These are phyloP conservation scores for Mayetiola destructor DNA, from an alignment of 2,888 invertebrate species.

Conservation along the genomic window DNA sequence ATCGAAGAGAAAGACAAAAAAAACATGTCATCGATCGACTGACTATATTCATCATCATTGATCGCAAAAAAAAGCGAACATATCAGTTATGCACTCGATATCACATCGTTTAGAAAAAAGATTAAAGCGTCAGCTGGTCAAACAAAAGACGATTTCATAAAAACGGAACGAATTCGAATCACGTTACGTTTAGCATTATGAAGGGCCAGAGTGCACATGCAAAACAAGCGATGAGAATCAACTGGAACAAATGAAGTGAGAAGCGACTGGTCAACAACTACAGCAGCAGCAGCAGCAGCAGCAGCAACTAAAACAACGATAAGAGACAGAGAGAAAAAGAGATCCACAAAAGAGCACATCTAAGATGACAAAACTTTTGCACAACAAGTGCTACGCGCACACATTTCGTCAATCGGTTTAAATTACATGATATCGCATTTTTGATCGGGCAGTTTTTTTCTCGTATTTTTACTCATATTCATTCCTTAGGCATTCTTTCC, in stretches of 20 bases:
- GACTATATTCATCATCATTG: neutral
- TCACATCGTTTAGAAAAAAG: constrained; percentile 9
- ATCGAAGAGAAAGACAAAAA: neutral
- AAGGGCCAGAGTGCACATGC: too few relatives aligned
- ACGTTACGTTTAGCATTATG: too few relatives aligned
- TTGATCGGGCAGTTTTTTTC: neutral
- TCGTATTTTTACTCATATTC: neutral
- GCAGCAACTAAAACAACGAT: neutral
- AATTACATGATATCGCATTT: constrained; percentile 2
- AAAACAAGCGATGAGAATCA: neutral
- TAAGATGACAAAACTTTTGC: constrained; percentile 7
- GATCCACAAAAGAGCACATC: too few relatives aligned
- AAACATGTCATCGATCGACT: neutral
- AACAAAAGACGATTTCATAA: too few relatives aligned
- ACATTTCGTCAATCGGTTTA: constrained; percentile 9
- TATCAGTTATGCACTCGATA: constrained; percentile 9
- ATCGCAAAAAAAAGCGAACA: neutral
- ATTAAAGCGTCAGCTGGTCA: too few relatives aligned
- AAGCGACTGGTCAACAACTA: neutral
- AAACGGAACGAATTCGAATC: too few relatives aligned
- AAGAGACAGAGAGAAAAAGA: neutral
- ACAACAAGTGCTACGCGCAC: constrained; percentile 5
- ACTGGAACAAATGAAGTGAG: neutral
- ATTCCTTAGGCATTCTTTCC: neutral
- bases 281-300: neutral